Conservation (phyloP, 2,797 vertebrate species). For the Gadopsis bispinosus region DNA sequence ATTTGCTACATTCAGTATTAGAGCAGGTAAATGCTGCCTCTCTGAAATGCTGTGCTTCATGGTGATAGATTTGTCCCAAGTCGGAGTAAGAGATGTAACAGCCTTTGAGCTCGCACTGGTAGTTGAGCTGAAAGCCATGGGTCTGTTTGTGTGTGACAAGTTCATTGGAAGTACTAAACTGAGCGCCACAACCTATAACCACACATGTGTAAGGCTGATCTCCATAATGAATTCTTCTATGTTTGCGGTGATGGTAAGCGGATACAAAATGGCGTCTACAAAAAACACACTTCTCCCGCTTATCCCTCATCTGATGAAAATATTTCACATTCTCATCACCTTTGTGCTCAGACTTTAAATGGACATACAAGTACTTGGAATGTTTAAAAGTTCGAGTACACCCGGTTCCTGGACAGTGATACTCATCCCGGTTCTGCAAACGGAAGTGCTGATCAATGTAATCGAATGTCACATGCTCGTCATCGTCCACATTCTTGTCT, state of each 20-base stretch:
- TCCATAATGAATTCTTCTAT: conserved; percentile 90
- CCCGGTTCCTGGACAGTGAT: conserved; percentile 93
- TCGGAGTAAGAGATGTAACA: conserved; percentile 95
- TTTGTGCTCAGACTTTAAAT: conserved; percentile 93
- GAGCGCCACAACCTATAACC: conserved; percentile 90
- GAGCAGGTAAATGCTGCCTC: conserved; percentile 94
- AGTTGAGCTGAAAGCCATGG: conserved; percentile 91
- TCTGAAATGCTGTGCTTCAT: conserved; percentile 97
- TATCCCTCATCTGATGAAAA: conserved; percentile 94
- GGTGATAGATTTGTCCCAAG: conserved; percentile 95
- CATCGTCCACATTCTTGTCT: conserved; percentile 74
- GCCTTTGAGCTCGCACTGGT: conserved; percentile 94
- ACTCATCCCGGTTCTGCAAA: conserved; percentile 94
- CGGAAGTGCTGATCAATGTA: conserved; percentile 90
- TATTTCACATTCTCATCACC: conserved; percentile 94
- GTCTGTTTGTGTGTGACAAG: conserved; percentile 95
- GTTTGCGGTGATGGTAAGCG: conserved; percentile 91
- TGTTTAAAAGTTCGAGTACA: conserved; percentile 94
- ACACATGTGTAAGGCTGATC: conserved; percentile 92
- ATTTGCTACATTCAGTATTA: conserved; percentile 91
- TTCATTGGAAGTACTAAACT: conserved; percentile 91
- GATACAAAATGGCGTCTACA: conserved; percentile 95
- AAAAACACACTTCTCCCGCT: conserved; percentile 94
- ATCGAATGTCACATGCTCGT: conserved; percentile 91
- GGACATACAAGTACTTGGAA: conserved; percentile 96